phyloP scores from a whole-genome alignment of 2,113 vertebrate species.

The Pseudorhombus dupliciocellatus region DNA sequence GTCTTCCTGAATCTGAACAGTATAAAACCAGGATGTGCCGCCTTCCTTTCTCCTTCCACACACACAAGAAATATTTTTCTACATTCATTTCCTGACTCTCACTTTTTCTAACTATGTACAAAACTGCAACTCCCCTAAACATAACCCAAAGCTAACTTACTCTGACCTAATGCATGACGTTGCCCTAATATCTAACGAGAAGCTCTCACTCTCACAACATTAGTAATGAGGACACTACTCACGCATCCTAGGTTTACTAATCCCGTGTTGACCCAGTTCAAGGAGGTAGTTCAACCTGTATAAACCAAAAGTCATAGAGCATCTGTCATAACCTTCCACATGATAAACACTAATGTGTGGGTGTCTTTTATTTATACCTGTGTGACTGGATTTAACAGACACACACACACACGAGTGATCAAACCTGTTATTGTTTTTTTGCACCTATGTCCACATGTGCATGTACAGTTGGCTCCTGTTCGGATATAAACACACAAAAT shows the following conservation, averaged over 20 bases:
- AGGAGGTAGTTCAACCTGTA: constrained; percentile 17
- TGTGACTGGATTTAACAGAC: constrained; percentile 12
- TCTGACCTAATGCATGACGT: no score
- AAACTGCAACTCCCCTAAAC: no score
- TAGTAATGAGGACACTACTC: neutral
- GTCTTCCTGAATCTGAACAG: neutral
- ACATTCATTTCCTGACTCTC: no score
- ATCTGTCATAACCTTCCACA: neutral
- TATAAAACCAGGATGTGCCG: neutral
- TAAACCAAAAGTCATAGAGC: constrained; percentile 6
- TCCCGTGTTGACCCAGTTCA: constrained; percentile 14
- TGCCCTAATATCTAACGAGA: neutral
- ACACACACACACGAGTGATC: neutral
- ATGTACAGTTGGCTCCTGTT: neutral
- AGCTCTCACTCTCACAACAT: neutral
- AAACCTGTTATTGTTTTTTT: neutral
- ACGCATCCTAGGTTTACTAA: neutral
- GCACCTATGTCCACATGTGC: constrained; percentile 1
- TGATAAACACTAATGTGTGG: neutral
- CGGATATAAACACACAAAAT: neutral
- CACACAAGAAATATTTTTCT: no score
- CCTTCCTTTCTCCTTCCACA: neutral
- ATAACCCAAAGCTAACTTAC: no score
- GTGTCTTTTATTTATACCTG: constrained; percentile 18
- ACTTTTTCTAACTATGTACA: no score